Evolutionary conservation across 1,140 invertebrate species (phyloP).

Genomic region (Musca vetustissima): DNA sequence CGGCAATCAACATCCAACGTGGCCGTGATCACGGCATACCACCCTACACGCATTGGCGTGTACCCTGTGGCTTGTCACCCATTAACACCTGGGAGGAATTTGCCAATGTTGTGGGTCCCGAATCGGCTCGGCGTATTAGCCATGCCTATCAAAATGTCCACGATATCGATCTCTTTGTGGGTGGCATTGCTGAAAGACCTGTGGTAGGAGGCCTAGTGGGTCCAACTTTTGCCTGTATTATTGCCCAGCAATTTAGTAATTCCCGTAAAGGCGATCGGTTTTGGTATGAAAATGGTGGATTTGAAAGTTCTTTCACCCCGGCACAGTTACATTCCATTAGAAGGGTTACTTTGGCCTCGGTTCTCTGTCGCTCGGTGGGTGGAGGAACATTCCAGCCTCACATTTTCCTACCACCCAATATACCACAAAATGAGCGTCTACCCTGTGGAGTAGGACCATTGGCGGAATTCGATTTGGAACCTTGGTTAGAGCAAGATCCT

Average conservation of each 20-base stretch:
- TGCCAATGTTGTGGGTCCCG: conserved; percentile 68
- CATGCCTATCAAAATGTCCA: conserved; percentile 72
- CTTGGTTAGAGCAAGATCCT: conserved; percentile 54
- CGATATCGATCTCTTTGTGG: conserved; percentile 91
- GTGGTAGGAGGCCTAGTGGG: conserved; percentile 84
- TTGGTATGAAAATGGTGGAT: conserved; percentile 83
- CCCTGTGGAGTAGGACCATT: conserved; percentile 44
- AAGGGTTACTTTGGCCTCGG: conserved; percentile 74
- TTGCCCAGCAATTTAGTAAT: conserved; percentile 89
- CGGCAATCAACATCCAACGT: conserved; percentile 85
- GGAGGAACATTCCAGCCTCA: conserved; percentile 53
- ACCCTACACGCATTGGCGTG: conserved; percentile 78
- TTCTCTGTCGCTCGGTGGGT: conserved; percentile 70
- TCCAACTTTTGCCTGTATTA: conserved; percentile 94
- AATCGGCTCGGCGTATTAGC: conserved; percentile 65
- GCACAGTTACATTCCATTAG: conserved; percentile 87
- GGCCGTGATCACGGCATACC: conserved; percentile 89
- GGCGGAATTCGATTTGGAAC: conserved; percentile 44
- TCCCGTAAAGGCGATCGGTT: conserved; percentile 88
- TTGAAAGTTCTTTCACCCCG: conserved; percentile 73
- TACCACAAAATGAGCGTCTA: conserved; percentile 46
- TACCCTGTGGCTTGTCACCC: conserved; percentile 74
- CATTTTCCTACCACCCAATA: conserved; percentile 47
- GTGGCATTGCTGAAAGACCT: conserved; percentile 79
- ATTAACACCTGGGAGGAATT: conserved; percentile 77